Percentiles rank a stretch among this genome's conserved stretches.
These are phyloP conservation scores for Phthorimaea operculella DNA, from an alignment of 1,140 invertebrate species.

Conservation along the genomic window DNA sequence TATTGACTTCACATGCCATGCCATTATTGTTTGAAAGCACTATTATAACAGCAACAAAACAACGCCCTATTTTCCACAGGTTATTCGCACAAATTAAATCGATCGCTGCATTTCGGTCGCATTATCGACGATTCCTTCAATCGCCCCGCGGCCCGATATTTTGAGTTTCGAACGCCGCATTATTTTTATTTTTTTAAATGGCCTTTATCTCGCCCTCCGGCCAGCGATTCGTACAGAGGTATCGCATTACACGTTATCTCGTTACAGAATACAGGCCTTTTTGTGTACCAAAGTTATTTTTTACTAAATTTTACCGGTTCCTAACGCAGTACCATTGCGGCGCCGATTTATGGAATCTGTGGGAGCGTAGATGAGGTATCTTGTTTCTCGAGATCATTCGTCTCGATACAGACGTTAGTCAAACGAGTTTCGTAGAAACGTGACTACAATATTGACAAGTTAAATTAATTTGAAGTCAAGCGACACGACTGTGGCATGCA, in stretches of 20 bases:
- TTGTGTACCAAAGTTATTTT: slow-evolving; percentile 31
- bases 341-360: slow-evolving; percentile 35
- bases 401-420: slow-evolving; percentile 38
- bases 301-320: slow-evolving; percentile 34
- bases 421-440: slow-evolving; percentile 26
- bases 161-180: slow-evolving; percentile 45
- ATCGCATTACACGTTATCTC: slow-evolving; percentile 48
- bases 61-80: neutral
- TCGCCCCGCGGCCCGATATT: slow-evolving; percentile 35
- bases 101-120: neutral
- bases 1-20: too few species aligned
- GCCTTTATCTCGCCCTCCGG: slow-evolving; percentile 51
- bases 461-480: slow-evolving; percentile 9
- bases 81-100: neutral
- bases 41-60: too few species aligned
- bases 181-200: slow-evolving; percentile 46
- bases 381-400: slow-evolving; percentile 41
- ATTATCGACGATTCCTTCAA: slow-evolving; percentile 14
- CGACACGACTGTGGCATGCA: neutral
- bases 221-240: slow-evolving; percentile 35
- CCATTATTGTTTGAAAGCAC: too few species aligned
- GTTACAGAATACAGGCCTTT: slow-evolving; percentile 39
- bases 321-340: slow-evolving; percentile 16
- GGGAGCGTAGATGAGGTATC: slow-evolving; percentile 33
- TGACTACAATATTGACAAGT: slow-evolving; percentile 35